Percentiles rank a stretch among this genome's conserved stretches.
Evolutionary conservation across 2,113 vertebrate species (phyloP).

Genomic region (Phainopepla nitens): DNA sequence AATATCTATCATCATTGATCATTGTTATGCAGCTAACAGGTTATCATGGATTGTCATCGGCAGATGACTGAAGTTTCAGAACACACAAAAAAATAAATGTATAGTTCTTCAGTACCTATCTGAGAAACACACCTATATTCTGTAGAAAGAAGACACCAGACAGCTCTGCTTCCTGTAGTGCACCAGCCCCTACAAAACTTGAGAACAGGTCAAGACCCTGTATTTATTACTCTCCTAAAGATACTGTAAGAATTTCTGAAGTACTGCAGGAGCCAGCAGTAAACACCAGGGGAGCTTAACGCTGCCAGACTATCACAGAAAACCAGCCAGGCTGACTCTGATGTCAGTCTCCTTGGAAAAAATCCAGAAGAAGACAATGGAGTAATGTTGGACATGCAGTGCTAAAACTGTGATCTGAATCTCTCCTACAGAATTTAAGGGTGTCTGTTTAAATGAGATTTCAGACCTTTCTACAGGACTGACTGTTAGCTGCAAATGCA

Average conservation of each 20-base stretch:
- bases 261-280: not conserved
- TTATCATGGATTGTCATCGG: not conserved
- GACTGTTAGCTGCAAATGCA: not conserved
- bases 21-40: not conserved
- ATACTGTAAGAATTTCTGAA: not conserved
- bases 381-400: not conserved
- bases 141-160: not conserved
- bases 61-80: not conserved
- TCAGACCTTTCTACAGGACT: not conserved
- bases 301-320: not conserved
- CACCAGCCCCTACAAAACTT: not conserved
- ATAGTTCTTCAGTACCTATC: not conserved
- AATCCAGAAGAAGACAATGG: constrained; percentile 20
- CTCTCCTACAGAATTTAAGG: not conserved
- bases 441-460: not conserved
- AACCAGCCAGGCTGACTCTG: not conserved
- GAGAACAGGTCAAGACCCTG: not conserved
- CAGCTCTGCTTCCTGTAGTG: not conserved
- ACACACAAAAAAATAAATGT: not conserved
- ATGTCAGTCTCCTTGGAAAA: constrained; percentile 8
- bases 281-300: not conserved
- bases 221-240: not conserved
- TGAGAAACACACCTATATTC: not conserved
- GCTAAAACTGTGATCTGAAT: not conserved
- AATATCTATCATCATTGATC: not conserved